Evolutionary conservation across 2,888 invertebrate genomes (phyloP).

Genomic region (Hermaeophaga mercurialis): DNA sequence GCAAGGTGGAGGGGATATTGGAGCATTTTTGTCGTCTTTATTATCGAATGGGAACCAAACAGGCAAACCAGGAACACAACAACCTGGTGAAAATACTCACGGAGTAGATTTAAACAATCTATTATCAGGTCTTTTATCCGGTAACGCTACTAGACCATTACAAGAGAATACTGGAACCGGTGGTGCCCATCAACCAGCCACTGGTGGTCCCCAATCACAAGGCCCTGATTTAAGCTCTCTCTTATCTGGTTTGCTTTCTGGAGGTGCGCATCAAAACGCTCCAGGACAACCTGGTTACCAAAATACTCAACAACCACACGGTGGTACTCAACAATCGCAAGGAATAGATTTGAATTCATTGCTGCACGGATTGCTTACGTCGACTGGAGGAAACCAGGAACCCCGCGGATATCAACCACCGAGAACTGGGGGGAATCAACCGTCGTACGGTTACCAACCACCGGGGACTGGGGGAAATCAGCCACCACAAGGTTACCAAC

Average conservation of each 20-base stretch:
- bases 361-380: slow-evolving; percentile 16
- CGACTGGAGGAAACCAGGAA: slow-evolving; percentile 13
- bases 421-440: not conserved
- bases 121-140: slow-evolving; percentile 19
- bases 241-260: slow-evolving; percentile 28
- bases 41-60: slow-evolving; percentile 23
- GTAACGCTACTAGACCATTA: slow-evolving; percentile 2
- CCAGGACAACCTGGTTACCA: slow-evolving; percentile 9
- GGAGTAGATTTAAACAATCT: slow-evolving; percentile 18
- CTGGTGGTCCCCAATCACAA: slow-evolving; percentile 18
- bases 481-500: slow-evolving; percentile 10
- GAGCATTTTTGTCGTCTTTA: slow-evolving; percentile 14
- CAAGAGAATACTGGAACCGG: slow-evolving; percentile 2
- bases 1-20: slow-evolving; percentile 16
- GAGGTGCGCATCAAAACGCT: slow-evolving; percentile 25
- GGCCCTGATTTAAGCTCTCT: slow-evolving; percentile 24
- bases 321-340: slow-evolving; percentile 17
- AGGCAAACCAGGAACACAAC: slow-evolving; percentile 1
- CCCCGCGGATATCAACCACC: slow-evolving; percentile 7
- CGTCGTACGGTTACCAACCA: slow-evolving; percentile 8
- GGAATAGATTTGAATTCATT: slow-evolving; percentile 29
- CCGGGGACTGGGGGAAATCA: slow-evolving; percentile 2
- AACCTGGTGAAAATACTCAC: not conserved
- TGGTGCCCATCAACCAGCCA: slow-evolving; percentile 1
- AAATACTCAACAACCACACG: not conserved